Conservation (phyloP, 2,888 invertebrate species). For the Drosophila picticornis region DNA sequence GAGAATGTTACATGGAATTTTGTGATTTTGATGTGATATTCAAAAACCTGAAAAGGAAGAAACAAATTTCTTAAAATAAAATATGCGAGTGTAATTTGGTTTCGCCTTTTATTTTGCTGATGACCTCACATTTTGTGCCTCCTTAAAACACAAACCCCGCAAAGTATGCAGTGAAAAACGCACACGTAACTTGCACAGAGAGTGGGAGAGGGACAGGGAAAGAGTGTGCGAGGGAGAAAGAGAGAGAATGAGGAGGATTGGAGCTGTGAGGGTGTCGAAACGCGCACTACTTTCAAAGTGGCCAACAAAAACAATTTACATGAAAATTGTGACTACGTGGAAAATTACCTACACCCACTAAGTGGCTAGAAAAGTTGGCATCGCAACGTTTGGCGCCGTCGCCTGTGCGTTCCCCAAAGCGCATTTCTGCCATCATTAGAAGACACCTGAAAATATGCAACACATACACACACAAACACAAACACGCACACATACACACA, state of each 20-base stretch:
- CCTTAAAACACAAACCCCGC: constrained; percentile 8
- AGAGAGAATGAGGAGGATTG: not conserved
- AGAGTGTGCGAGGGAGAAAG: not conserved
- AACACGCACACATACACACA: not conserved
- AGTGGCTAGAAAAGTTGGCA: constrained; percentile 51
- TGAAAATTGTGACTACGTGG: constrained; percentile 68
- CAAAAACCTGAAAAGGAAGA: not conserved
- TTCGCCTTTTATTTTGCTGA: constrained; percentile 11
- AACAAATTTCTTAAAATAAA: not conserved
- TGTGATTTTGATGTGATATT: not conserved
- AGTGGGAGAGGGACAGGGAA: not conserved
- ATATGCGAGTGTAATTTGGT: not conserved
- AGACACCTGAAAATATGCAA: constrained; percentile 64
- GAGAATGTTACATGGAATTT: not conserved
- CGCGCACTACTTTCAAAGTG: constrained; percentile 35
- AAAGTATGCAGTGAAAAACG: constrained; percentile 33
- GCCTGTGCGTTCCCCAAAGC: constrained; percentile 48
- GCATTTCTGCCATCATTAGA: constrained; percentile 75
- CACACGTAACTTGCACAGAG: constrained; percentile 4
- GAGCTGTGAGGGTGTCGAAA: not conserved
- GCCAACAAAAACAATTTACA: constrained; percentile 67
- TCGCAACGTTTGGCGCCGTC: constrained; percentile 10
- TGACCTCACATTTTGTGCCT: constrained; percentile 45
- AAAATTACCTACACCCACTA: constrained; percentile 71
- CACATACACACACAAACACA: not conserved